Evolutionary conservation across 1,140 invertebrate genomes (phyloP), one percentile per base, ranked within the genome.

Genomic region (Drosophila jambulina): DNA sequence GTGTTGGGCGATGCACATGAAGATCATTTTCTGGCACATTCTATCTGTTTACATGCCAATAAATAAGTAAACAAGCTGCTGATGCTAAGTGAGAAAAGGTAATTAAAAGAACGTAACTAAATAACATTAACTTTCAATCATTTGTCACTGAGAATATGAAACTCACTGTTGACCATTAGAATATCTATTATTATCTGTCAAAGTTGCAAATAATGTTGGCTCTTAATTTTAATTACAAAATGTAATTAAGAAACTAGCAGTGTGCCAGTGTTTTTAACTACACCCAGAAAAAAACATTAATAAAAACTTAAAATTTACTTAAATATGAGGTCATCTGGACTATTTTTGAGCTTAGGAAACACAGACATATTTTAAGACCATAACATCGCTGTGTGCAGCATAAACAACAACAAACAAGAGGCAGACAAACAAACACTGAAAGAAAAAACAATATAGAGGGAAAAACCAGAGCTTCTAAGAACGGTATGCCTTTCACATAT

Each of bases 371-470:
- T 53, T 53, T 32, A 21, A 32, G n/a, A 19, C 12, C 27, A 19
- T 32, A 19, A 32, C 1, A 46, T 15, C 2, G 21, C 21, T 23
- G 13, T 23, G 43, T 49, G 43, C 21, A 36, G 32, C 32, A 29
- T 54, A 56, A 61, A 62, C 32, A 62, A 62, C 51, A 54, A 40
- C 23, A 63, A 56, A 64, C 54, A 80, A 36, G 62, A 63, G 40
- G 42, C 63, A 60, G 8, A 2, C 23, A 38, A 13, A 62, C 29
- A 63, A 63, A 57, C 69, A 56, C 56, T 45, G 60, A 19, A n/a
- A 49, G 51, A 75, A 75, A 75, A 75, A 53, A 34, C 7, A 13
- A 7, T 10, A 29, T 25, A 12, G 12, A 58, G 51, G n/a, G 17
- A 27, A 63, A 64, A 19, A 32, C 25, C 49, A 69, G 45, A 69